Conservation (phyloP, 2,888 invertebrate genomes). For the Melitaea athalia region DNA sequence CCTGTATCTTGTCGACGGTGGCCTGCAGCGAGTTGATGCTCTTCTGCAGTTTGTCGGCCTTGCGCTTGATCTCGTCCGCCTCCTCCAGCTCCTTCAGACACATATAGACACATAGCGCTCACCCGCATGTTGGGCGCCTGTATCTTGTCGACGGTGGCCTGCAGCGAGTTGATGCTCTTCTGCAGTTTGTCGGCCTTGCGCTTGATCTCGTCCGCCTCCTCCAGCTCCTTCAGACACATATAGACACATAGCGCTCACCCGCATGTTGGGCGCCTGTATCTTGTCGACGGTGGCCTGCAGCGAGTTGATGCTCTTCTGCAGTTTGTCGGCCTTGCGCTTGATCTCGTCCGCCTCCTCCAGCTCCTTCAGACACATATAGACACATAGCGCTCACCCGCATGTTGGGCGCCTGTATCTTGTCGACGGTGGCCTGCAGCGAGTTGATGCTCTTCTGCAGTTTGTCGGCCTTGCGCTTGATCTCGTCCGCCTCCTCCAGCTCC, state of each 20-base stretch:
- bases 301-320: constrained; percentile 91
- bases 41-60: constrained; percentile 90
- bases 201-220: constrained; percentile 93
- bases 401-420: constrained; percentile 98
- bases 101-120: too few species aligned
- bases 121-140: constrained; percentile 98
- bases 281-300: constrained; percentile 94
- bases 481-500: constrained; percentile 93
- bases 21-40: constrained; percentile 92
- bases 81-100: constrained; percentile 91
- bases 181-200: constrained; percentile 91
- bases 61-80: constrained; percentile 92
- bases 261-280: constrained; percentile 98
- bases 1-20: constrained; percentile 96
- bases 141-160: constrained; percentile 94
- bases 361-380: constrained; percentile 87
- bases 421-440: constrained; percentile 91
- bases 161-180: constrained; percentile 91
- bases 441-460: constrained; percentile 91
- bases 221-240: constrained; percentile 89
- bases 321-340: constrained; percentile 91
- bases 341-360: constrained; percentile 94
- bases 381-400: constrained; percentile 87
- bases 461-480: constrained; percentile 93
- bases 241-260: constrained; percentile 82